These are phyloP conservation scores for Geophilus truncorum DNA, from an alignment of 2,888 invertebrate genomes.

Conservation along the genomic window DNA sequence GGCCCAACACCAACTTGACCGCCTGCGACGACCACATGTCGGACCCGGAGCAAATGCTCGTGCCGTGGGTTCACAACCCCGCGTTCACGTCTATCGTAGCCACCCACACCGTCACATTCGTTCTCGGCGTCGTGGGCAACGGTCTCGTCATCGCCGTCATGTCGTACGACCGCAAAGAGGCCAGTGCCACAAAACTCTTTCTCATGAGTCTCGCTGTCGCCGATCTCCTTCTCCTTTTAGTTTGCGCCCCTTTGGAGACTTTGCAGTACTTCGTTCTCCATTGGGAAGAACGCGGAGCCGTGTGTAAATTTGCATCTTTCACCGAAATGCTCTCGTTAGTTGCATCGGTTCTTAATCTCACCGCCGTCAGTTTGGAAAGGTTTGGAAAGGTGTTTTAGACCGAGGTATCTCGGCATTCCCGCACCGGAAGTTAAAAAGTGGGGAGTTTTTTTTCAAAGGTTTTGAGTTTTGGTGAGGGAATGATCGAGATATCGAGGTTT, in stretches of 20 bases:
- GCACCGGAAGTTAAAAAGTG: background rate
- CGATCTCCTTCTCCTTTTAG: slow-evolving; percentile 45
- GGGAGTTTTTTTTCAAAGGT: too few species aligned
- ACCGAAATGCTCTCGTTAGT: slow-evolving; percentile 51
- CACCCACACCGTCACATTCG: slow-evolving; percentile 39
- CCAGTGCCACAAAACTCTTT: slow-evolving; percentile 45
- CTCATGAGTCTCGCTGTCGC: slow-evolving; percentile 44
- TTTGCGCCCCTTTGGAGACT: slow-evolving; percentile 42
- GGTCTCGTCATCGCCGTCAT: slow-evolving; percentile 51
- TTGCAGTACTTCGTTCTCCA: slow-evolving; percentile 43
- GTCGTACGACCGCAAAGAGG: slow-evolving; percentile 45
- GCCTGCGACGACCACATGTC: background rate
- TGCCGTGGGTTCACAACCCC: background rate
- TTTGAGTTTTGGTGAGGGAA: too few species aligned
- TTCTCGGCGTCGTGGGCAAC: slow-evolving; percentile 52
- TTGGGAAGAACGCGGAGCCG: slow-evolving; percentile 45
- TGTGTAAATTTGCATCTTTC: slow-evolving; percentile 50
- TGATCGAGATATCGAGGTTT: too few species aligned
- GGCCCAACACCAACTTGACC: background rate
- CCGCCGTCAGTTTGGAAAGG: slow-evolving; percentile 52
- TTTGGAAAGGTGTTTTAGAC: too few species aligned
- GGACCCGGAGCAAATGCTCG: slow-evolving; percentile 28
- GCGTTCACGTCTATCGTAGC: background rate
- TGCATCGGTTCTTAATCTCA: slow-evolving; percentile 51
- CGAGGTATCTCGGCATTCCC: too few species aligned